phyloP scores from a whole-genome alignment of 1,140 invertebrate genomes.

The Aphelenchoides avenae region DNA sequence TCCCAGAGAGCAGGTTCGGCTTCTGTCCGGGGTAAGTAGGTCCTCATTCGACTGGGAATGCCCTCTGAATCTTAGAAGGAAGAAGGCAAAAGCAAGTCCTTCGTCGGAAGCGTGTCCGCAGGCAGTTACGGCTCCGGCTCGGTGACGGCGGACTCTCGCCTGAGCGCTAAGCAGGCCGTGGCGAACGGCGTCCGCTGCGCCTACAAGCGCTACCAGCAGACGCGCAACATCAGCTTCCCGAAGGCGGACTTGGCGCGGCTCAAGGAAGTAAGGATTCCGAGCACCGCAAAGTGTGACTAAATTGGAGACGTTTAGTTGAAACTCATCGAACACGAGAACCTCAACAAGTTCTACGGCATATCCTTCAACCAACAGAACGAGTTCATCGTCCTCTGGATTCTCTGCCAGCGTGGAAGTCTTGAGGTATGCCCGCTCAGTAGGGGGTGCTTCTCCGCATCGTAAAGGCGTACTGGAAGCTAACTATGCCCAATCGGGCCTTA shows the following conservation, averaged over 20 bases:
- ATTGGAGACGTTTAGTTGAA: conserved; percentile 27
- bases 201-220: conserved; percentile 45
- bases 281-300: not conserved
- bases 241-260: conserved; percentile 38
- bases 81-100: conserved; percentile 32
- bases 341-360: conserved; percentile 54
- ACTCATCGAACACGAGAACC: conserved; percentile 49
- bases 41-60: not conserved
- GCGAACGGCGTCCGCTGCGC: conserved; percentile 45
- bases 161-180: conserved; percentile 40
- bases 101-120: conserved; percentile 18
- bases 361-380: conserved; percentile 54
- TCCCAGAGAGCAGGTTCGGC: conserved; percentile 38
- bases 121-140: conserved; percentile 32
- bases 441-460: no score
- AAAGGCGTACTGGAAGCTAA: no score
- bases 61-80: conserved; percentile 35
- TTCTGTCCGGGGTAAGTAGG: conserved; percentile 17
- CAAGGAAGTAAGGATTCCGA: conserved; percentile 33
- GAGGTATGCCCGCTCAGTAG: no score
- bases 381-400: conserved; percentile 47
- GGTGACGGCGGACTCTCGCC: conserved; percentile 22
- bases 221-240: conserved; percentile 45
- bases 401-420: conserved; percentile 45
- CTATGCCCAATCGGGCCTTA: no score